Evolutionary conservation across 2,888 invertebrate species (phyloP), one percentile per base, ranked within the genome.

Genomic region (Andrena praecox): DNA sequence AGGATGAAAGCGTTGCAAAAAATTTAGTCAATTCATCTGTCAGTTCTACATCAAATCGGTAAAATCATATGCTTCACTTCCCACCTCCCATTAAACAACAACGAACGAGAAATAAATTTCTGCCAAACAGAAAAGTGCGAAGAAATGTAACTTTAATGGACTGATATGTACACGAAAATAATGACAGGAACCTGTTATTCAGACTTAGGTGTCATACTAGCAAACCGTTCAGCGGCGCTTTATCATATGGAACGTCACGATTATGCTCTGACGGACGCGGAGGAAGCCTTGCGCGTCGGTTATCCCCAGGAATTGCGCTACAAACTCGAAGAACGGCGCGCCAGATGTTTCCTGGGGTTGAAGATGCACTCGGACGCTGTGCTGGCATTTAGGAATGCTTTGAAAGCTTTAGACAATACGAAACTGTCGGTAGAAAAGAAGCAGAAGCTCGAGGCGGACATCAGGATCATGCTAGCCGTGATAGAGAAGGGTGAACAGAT

Each of bases 211-310:
- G 96, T 97, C 56, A 94, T 97, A 5, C 94, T 97, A 86, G 97
- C 97, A 0, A 98, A 98, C 93, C 95, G 98, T 10, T 98, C 98
- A 42, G 98, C 98, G 0, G 95, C 97, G 0, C 95, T 97, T 52
- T 97, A 96, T 90, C 97, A 97, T 90, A 93, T 97, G 92, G 95
- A 96, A 80, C 95, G 96, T 85, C 96, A 95, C 91, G 95, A 96
- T 84, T 95, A 96, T 63, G 95, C 97, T 0, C 92, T 98, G 54
- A 94, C 95, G 8, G 98, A 98, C 90, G 96, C 97, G n/a, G 95
- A 96, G 67, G 95, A 96, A 75, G 96, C 97, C 16, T 92, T 97
- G 0, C 94, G 95, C 10, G 93, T 95, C 4, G 96, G 95, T 10
- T 98, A 98, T 91, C 97, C 98, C 0, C 94, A 95, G 60, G 96